These are phyloP conservation scores for Sepioteuthis lessoniana DNA, from an alignment of 2,888 invertebrate species.

Conservation along the genomic window DNA sequence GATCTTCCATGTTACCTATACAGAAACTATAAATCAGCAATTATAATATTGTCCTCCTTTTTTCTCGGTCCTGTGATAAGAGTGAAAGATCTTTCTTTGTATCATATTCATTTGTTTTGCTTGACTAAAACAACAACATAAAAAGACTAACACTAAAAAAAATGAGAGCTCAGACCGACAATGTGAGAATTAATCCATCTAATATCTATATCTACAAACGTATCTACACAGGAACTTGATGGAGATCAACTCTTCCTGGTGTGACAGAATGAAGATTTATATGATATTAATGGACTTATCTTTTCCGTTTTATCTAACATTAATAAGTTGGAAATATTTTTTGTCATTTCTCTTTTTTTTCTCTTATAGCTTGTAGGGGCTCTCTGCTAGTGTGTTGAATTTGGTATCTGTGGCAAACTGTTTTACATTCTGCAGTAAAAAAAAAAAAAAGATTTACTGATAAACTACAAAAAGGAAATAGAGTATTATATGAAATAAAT, in stretches of 20 bases:
- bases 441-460: neutral
- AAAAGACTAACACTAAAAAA: neutral
- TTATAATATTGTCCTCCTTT: neutral
- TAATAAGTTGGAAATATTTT: neutral
- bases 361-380: neutral
- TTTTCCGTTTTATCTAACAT: neutral
- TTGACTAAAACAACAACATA: neutral
- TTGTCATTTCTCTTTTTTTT: neutral
- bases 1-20: neutral
- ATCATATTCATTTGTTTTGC: neutral
- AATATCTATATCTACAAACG: neutral
- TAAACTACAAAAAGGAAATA: neutral
- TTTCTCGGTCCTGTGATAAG: neutral
- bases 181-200: neutral
- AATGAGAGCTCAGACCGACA: neutral
- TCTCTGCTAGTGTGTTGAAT: neutral
- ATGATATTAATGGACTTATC: constrained; percentile 23
- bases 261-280: neutral
- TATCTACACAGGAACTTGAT: neutral
- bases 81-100: neutral
- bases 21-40: neutral
- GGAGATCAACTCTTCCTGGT: constrained; percentile 6
- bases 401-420: neutral
- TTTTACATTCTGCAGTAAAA: neutral
- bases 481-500: neutral